Evolutionary conservation across 2,888 invertebrate species (phyloP).

Genomic region (Polyommatus iphigenia): DNA sequence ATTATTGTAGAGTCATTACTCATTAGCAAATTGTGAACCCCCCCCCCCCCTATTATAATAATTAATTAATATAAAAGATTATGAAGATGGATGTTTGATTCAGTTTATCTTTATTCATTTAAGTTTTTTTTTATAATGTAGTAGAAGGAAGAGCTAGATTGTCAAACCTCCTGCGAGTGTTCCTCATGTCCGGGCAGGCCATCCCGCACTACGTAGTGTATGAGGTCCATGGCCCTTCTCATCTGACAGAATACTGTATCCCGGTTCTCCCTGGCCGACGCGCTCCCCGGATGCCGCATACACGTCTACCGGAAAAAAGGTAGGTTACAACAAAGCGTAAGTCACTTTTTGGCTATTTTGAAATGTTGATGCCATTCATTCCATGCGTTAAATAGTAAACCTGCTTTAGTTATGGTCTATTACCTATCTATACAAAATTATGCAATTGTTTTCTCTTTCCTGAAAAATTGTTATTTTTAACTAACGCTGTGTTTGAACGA

Average conservation of each 20-base stretch:
- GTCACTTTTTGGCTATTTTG: too few species aligned
- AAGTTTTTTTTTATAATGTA: not conserved
- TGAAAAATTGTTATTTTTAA: too few species aligned
- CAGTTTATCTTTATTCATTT: not conserved
- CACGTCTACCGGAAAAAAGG: constrained; percentile 83
- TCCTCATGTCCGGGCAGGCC: constrained; percentile 87
- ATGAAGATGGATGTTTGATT: not conserved
- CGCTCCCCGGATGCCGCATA: constrained; percentile 95
- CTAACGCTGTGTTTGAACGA: too few species aligned
- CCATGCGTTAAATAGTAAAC: too few species aligned
- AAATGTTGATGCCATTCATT: too few species aligned
- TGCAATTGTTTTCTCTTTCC: too few species aligned
- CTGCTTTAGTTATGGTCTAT: too few species aligned
- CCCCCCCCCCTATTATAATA: too few species aligned
- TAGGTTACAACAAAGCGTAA: too few species aligned
- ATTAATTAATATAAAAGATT: not conserved
- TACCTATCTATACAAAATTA: too few species aligned
- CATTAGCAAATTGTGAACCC: too few species aligned
- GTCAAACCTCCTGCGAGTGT: constrained; percentile 69
- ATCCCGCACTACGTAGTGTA: constrained; percentile 98
- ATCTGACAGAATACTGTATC: constrained; percentile 99
- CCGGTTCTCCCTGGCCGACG: constrained; percentile 95
- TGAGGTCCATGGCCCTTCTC: constrained; percentile 97
- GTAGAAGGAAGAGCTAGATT: not conserved
- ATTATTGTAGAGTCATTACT: not conserved